Evolutionary conservation across 2,113 vertebrate genomes (phyloP), one percentile per base, ranked within the genome.

Genomic region (Lampris megalopsis): DNA sequence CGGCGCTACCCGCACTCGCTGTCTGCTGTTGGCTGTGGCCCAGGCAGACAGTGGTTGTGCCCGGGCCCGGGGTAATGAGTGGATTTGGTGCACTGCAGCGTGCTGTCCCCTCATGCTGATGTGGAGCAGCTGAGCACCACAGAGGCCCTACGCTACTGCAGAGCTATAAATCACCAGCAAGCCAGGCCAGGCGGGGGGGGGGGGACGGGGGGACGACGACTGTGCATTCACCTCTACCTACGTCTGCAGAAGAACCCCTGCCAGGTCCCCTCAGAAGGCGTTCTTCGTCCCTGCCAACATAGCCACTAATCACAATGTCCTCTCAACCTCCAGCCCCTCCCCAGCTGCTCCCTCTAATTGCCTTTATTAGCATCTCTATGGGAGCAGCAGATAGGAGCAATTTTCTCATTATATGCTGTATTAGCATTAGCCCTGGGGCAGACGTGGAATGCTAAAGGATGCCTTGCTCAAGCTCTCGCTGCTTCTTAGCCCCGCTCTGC

Each of bases 111-210:
- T 86, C 88, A 85, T 92, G 90, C 92, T 93, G 93, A 92, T 91
- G 89, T 91, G 90, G 82, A 93, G 90, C 91, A 92, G 92, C 93
- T 89, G 90, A 92, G 87, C 83, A 86, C 90, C 91, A 91, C 87
- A 89, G 85, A 81, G 84, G 86, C 85, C 82, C 79, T 77, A 80
- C 81, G 73, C 89, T 88, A 88, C 93, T 92, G 93, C 94, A 94
- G 93, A 92, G 91, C 90, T 84, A 94, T 94, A 94, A 95, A 95
- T 95, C 93, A 94, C 91, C 71, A 75, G 70, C 86, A 83, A n/a
- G 88, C 85, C 85, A 72, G 81, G 77, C 83, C 77, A 38, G 79
- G 80, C 70, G 53, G 53, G 43, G 38, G 9, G 42, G 40, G 65
- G 13, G 52, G n/a, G n/a, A n/a, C n/a, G n/a, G n/a, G 63, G 50